These are phyloP conservation scores for Hemistola chrysoprasaria DNA, from an alignment of 2,888 invertebrate species.

Conservation along the genomic window DNA sequence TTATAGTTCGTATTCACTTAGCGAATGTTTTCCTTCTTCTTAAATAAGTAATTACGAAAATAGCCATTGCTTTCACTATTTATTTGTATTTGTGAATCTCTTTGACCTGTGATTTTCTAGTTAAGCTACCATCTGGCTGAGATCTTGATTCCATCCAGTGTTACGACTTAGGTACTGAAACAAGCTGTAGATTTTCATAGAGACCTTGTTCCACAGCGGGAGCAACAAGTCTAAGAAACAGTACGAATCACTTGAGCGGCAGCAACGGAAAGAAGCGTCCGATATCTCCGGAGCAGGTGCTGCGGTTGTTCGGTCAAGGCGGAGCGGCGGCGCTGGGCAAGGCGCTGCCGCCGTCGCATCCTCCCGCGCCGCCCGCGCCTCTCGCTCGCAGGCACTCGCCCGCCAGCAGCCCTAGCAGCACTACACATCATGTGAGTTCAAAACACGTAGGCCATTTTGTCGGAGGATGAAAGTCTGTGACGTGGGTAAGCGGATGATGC, in stretches of 20 bases:
- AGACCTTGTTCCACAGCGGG: conserved; percentile 48
- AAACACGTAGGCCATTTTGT: no score
- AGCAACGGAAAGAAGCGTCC: conserved; percentile 87
- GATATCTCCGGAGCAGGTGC: conserved; percentile 92
- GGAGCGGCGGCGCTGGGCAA: conserved; percentile 75
- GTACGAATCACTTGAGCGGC: conserved; percentile 79
- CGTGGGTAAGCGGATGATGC: no score
- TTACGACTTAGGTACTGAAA: no score
- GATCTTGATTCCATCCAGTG: no score
- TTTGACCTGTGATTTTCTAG: no score
- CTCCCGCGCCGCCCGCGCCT: conserved; percentile 73
- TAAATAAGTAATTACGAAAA: no score
- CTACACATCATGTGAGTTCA: conserved; percentile 86
- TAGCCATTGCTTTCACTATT: no score
- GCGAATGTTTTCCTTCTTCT: background rate
- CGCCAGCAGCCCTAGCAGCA: conserved; percentile 90
- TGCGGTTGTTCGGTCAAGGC: conserved; percentile 84
- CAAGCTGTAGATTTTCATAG: no score
- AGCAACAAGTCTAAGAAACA: conserved; percentile 68
- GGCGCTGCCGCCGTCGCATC: conserved; percentile 71
- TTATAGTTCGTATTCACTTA: no score
- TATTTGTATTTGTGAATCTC: no score
- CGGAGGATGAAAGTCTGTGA: no score
- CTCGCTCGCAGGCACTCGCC: conserved; percentile 83
- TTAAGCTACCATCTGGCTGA: no score